A percentile compares a stretch with the other conserved stretches of the same genome.
These are phyloP conservation scores for Camponotus pennsylvanicus DNA, from an alignment of 1,140 invertebrate species.

Conservation along the genomic window DNA sequence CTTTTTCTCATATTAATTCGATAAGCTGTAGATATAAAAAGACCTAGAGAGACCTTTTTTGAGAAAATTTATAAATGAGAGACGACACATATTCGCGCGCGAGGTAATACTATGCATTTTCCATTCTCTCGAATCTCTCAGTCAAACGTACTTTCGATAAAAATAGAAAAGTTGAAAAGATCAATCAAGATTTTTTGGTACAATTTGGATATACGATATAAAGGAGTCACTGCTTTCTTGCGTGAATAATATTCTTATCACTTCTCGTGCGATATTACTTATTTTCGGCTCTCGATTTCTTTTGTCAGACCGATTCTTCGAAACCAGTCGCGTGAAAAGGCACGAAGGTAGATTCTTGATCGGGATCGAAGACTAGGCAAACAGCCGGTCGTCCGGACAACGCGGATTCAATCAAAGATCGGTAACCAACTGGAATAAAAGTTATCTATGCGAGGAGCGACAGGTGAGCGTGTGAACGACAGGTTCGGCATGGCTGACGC, in stretches of 20 bases:
- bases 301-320: neutral
- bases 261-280: neutral
- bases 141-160: neutral
- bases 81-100: no score
- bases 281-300: neutral
- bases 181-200: neutral
- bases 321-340: conserved; percentile 44
- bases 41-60: neutral
- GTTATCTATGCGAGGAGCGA: conserved; percentile 81
- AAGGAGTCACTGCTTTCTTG: neutral
- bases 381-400: conserved; percentile 73
- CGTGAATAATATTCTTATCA: neutral
- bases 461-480: conserved; percentile 83
- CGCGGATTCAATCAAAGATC: conserved; percentile 83
- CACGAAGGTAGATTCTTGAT: conserved; percentile 3
- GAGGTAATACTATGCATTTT: neutral
- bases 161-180: neutral
- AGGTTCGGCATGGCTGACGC: conserved; percentile 79
- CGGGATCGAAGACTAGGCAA: conserved; percentile 67
- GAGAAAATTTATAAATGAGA: neutral
- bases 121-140: no score
- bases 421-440: conserved; percentile 78
- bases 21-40: neutral
- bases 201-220: neutral
- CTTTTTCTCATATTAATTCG: conserved; percentile 2